Percentiles rank a stretch among this genome's conserved stretches.
phyloP scores from a whole-genome alignment of 2,797 vertebrate genomes.

The Balearica regulorum region DNA sequence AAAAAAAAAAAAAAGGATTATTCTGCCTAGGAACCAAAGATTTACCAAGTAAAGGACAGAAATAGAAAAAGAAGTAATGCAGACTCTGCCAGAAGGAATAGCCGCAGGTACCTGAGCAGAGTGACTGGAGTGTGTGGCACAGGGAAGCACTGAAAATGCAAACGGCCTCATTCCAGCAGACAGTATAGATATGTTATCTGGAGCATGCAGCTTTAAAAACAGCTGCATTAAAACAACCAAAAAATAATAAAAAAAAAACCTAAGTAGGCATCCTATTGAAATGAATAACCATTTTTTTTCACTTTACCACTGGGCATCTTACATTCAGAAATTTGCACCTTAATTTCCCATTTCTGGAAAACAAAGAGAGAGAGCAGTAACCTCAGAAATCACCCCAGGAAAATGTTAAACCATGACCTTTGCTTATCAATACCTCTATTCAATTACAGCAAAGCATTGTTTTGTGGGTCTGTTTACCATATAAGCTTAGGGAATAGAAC shows the following conservation, averaged over 20 bases:
- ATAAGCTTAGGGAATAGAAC: background rate
- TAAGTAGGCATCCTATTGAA: background rate
- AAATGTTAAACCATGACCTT: background rate
- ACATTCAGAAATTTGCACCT: background rate
- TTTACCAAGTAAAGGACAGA: background rate
- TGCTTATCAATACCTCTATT: background rate
- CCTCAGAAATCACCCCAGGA: background rate
- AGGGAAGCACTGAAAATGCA: background rate
- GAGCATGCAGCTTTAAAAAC: background rate
- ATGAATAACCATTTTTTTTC: fast-evolving
- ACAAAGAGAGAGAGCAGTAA: background rate
- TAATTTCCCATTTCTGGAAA: background rate
- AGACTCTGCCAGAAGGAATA: background rate
- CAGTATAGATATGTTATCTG: background rate
- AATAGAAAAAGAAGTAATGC: background rate
- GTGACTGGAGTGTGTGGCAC: background rate
- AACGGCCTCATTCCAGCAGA: background rate
- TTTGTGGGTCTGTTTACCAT: background rate
- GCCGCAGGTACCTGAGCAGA: background rate
- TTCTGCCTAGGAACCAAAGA: background rate
- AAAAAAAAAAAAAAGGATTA: background rate
- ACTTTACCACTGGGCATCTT: background rate
- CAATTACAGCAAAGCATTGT: background rate
- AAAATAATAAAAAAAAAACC: fast-evolving
- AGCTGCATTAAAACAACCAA: background rate